These are phyloP conservation scores for Microchirus variegatus DNA, from an alignment of 2,797 vertebrate species.

Conservation along the genomic window DNA sequence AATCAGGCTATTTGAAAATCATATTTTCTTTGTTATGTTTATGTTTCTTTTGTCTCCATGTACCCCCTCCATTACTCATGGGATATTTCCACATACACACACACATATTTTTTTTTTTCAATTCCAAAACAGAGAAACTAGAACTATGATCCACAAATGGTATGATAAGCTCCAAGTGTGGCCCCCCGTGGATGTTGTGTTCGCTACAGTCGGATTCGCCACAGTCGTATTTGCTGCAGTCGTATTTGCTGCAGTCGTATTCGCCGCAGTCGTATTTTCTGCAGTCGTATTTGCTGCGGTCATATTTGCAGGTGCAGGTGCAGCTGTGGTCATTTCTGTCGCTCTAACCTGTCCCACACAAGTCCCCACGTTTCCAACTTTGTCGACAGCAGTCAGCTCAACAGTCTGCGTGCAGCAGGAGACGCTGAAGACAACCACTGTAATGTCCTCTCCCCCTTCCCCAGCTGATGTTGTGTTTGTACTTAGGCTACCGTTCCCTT, in stretches of 20 bases:
- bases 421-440: slow-evolving; percentile 57
- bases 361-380: slow-evolving; percentile 67
- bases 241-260: no score
- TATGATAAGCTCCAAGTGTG: slow-evolving; percentile 9
- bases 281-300: slow-evolving; percentile 2
- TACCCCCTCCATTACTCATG: no score
- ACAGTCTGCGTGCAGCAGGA: slow-evolving; percentile 73
- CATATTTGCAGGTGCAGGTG: background rate
- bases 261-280: no score
- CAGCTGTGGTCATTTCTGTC: background rate
- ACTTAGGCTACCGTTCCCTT: slow-evolving; percentile 66
- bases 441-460: slow-evolving; percentile 55
- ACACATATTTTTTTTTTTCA: no score
- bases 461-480: slow-evolving; percentile 38
- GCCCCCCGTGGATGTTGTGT: slow-evolving; percentile 28
- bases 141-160: slow-evolving; percentile 30
- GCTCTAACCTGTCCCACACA: slow-evolving; percentile 48
- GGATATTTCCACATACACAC: no score
- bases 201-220: background rate
- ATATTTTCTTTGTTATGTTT: no score
- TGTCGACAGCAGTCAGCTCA: slow-evolving; percentile 68
- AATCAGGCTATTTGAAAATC: no score
- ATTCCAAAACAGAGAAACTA: slow-evolving; percentile 19
- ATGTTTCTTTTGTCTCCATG: no score
- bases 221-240: no score